Evolutionary conservation across 2,888 invertebrate species (phyloP).

Genomic region (Seira sanloemensis): DNA sequence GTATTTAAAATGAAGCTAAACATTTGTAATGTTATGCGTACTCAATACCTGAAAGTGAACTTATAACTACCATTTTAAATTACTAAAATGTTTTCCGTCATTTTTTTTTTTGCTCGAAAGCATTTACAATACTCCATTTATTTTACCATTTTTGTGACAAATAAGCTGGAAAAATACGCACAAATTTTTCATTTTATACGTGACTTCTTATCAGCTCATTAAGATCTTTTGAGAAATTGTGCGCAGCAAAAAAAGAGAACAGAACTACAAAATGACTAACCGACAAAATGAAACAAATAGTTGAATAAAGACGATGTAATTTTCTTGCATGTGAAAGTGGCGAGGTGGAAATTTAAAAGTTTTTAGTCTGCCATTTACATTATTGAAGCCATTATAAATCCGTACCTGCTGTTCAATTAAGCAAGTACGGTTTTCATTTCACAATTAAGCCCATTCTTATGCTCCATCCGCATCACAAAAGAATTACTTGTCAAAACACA

Average conservation of each 20-base stretch:
- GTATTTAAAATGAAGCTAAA: background rate
- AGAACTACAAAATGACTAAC: background rate
- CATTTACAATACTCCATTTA: conserved; percentile 12
- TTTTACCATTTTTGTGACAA: conserved; percentile 32
- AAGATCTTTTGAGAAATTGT: conserved; percentile 40
- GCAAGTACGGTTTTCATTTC: background rate
- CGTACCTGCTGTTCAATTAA: background rate
- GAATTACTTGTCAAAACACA: no score
- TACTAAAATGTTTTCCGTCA: background rate
- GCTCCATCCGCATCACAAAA: background rate
- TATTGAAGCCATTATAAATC: background rate
- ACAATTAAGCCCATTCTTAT: background rate
- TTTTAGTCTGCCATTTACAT: background rate
- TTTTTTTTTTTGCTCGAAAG: background rate
- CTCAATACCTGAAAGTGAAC: background rate
- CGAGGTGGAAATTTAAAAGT: no score
- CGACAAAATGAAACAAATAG: no score
- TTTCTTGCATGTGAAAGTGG: no score
- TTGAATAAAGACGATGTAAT: no score
- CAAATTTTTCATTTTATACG: conserved; percentile 36
- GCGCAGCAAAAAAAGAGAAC: conserved; percentile 15
- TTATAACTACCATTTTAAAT: background rate
- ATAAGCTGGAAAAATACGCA: conserved; percentile 24
- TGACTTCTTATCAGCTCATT: conserved; percentile 43
- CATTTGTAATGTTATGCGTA: background rate